Conservation (phyloP, 2,888 invertebrate genomes). For the Didymodactylos carnosus region DNA sequence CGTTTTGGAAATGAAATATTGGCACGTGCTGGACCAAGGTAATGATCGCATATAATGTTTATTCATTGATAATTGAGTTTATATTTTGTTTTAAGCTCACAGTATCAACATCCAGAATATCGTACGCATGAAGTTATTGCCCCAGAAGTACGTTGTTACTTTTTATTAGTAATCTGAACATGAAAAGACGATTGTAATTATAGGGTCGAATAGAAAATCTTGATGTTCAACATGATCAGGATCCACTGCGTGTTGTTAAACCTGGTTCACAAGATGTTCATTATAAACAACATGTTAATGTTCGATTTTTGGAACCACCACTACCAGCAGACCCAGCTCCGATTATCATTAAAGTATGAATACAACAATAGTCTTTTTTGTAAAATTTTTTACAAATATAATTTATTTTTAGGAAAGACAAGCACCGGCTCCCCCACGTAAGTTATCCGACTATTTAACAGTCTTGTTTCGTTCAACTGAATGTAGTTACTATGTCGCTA, state of each 20-base stretch:
- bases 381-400: background rate
- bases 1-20: slow-evolving; percentile 1
- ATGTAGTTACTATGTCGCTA: too few species aligned
- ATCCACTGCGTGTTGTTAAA: background rate
- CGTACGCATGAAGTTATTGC: background rate
- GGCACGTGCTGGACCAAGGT: slow-evolving; percentile 4
- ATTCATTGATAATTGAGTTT: too few species aligned
- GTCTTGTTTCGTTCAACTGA: too few species aligned
- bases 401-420: background rate
- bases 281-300: background rate
- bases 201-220: background rate
- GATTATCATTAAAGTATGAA: background rate
- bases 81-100: too few species aligned
- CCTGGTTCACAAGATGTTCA: background rate
- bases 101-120: background rate
- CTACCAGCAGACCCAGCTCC: background rate
- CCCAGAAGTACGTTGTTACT: background rate
- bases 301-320: background rate
- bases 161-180: background rate
- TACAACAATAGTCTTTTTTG: background rate
- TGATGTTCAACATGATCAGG: background rate
- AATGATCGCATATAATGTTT: too few species aligned
- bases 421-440: background rate
- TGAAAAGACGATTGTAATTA: background rate
- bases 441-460: too few species aligned